Base-by-base conservation (phyloP, 1,140 invertebrate species). In the Ericerus pela region DNA sequence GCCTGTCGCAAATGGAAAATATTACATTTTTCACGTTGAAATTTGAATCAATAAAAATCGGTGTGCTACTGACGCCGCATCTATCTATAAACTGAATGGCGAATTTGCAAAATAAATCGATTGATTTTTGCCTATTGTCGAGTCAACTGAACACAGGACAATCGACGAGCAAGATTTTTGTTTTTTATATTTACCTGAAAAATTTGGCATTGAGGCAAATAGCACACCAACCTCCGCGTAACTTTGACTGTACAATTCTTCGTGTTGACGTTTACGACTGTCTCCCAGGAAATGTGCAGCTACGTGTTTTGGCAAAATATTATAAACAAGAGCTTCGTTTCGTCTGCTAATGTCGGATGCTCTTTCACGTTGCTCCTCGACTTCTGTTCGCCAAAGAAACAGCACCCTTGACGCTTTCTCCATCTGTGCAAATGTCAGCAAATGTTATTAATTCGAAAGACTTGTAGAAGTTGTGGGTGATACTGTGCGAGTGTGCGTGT, bases 141-240 rank as follows among this genome's bases (percentile, higher is more conserved):
- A n/a, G n/a, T n/a, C n/a, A n/a, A n/a, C n/a, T n/a, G n/a, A n/a
- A n/a, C n/a, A n/a, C n/a, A n/a, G n/a, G n/a, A n/a, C n/a, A n/a
- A n/a, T n/a, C n/a, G n/a, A n/a, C n/a, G n/a, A n/a, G n/a, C n/a
- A n/a, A n/a, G n/a, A n/a, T n/a, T n/a, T n/a, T n/a, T n/a, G n/a
- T n/a, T n/a, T n/a, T 38, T 55, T 1, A 52, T 16, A 28, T 53
- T 54, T 65, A 85, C 83, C 84, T 63, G 84, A 79, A 70, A 93
- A 95, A 69, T 93, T 93, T 31, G 90, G 90, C 88, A 95, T 95
- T 41, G 88, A 91, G 28, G 90, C 89, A 68, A 95, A 95, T 2
- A 95, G 72, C 6, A 95, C 88, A 29, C 89, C 90, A 20, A 93
- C 88, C 65, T 91, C 86, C 0, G 87, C 80, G 68, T 92, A 93